Base-by-base conservation (phyloP, 2,888 invertebrate species). In the Drosophila borealis region DNA sequence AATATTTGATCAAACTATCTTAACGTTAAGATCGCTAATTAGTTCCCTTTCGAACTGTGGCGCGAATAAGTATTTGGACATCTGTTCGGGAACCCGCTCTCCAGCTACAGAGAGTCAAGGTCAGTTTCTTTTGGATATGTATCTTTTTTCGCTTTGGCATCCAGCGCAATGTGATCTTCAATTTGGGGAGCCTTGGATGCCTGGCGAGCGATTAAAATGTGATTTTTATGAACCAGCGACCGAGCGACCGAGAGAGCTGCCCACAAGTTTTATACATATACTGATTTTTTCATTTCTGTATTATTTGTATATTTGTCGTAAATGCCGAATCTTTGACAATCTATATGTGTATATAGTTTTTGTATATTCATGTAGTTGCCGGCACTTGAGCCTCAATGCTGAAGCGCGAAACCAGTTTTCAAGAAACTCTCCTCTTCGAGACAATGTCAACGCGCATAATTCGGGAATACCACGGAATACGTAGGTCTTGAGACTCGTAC, bases 381-480 rank as follows among this genome's bases (percentile, higher is more conserved):
- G 73, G 70, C 75, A 68, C 68, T 79, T 62, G 65, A 68, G 34
- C 36, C 69, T 83, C 81, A 81, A 81, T 81, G 81, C 55, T 83
- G 29, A 86, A 86, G 46, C 63, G 33, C 37, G 41, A 80, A 82
- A 86, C 87, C 81, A 83, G 81, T 86, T 83, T 74, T 13, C 42
- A 21, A 21, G 59, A 49, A 62, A 68, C 66, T 67, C 63, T 55
- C 49, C 33, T 49, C 71, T 63, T 68, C 66, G 29, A 29, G 60
- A 49, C 65, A 53, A 67, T 62, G 68, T 39, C 55, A 56, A 21
- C 59, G 25, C 13, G 13, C 41, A 42, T 51, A 61, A 56, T 67
- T 74, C 69, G 84, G 82, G 84, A 83, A 86, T 82, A 73, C 75
- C 80, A 51, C 65, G 67, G 74, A 74, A 14, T 8, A 39, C 14